Base-by-base conservation (phyloP, 2,113 vertebrate genomes). In the Peromyscus maniculatus region DNA sequence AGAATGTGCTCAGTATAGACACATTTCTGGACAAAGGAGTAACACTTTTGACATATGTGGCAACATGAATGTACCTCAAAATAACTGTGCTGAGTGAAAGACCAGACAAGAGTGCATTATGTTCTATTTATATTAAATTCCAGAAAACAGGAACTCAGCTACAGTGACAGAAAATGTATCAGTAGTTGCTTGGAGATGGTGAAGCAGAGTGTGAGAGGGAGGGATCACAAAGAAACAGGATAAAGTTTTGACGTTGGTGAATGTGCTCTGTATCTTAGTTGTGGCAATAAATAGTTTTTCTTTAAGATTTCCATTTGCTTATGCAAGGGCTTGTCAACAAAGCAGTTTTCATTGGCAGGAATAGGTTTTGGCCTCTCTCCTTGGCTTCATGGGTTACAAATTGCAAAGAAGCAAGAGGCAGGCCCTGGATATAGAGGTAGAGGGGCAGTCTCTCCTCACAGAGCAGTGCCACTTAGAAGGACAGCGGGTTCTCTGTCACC, bases 81-180 rank as follows among this genome's bases (percentile, higher is more conserved):
- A 77, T 79, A 91, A 87, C 39, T 79, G 16, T 28, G 31, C 19
- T 71, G 55, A 87, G 16, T 87, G 62, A 95, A 94, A 91, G n/a
- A 87, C 6, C 77, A 91, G 26, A 26, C 2, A 36, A 80, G 80
- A 83, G 1, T 87, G 1, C 17, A 49, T 55, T 91, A 31, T 57
- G 10, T 91, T 94, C 31, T 28, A 64, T 39, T 64, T 95, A 59
- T 55, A 78, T 59, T 89, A 95, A 89, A 89, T 43, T 83, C 67
- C 64, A 80, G 69, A 91, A 97, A 94, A 94, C 86, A 28, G 74
- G 96, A 97, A 84, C 49, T 90, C 9, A 46, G 88, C 26, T 55
- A n/a, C 6, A 91, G 67, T 64, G 43, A 59, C 28, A 84, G 71
- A 69, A 94, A 96, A 31, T 31, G 57, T 43, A 87, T 28, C 21